Evolutionary conservation across 2,888 invertebrate genomes (phyloP).

Genomic region (Athalia rosae): DNA sequence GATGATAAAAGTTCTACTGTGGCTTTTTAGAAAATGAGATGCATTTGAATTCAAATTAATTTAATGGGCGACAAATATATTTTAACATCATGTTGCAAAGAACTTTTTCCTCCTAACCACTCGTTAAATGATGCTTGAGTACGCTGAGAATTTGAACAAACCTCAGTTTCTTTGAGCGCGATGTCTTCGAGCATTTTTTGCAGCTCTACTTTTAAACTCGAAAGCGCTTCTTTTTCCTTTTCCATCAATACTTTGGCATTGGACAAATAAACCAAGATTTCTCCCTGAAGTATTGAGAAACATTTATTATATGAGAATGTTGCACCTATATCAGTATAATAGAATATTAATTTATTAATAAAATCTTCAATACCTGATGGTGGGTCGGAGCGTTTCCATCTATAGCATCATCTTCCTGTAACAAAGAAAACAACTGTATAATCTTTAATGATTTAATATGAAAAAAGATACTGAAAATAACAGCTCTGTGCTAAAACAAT

Average conservation of each 20-base stretch:
- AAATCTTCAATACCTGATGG: slow-evolving; percentile 30
- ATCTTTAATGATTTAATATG: not conserved
- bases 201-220: slow-evolving; percentile 58
- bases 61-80: not conserved
- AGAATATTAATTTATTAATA: not conserved
- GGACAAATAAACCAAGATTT: slow-evolving; percentile 52
- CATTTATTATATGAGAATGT: not conserved
- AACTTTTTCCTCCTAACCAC: not conserved
- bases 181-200: slow-evolving; percentile 59
- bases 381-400: slow-evolving; percentile 22
- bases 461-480: too few species aligned
- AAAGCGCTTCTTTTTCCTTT: slow-evolving; percentile 59
- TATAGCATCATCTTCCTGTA: slow-evolving; percentile 31
- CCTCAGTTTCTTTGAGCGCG: slow-evolving; percentile 54
- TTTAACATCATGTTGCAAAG: not conserved
- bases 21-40: not conserved
- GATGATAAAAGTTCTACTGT: not conserved
- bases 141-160: slow-evolving; percentile 38
- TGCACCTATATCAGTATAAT: not conserved
- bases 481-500: too few species aligned
- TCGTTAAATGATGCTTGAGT: not conserved
- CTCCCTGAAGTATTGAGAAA: slow-evolving; percentile 5
- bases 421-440: not conserved
- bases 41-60: not conserved
- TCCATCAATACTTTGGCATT: slow-evolving; percentile 60